phyloP scores from a whole-genome alignment of 2,888 invertebrate genomes.

The Pogonocherus hispidulus region DNA sequence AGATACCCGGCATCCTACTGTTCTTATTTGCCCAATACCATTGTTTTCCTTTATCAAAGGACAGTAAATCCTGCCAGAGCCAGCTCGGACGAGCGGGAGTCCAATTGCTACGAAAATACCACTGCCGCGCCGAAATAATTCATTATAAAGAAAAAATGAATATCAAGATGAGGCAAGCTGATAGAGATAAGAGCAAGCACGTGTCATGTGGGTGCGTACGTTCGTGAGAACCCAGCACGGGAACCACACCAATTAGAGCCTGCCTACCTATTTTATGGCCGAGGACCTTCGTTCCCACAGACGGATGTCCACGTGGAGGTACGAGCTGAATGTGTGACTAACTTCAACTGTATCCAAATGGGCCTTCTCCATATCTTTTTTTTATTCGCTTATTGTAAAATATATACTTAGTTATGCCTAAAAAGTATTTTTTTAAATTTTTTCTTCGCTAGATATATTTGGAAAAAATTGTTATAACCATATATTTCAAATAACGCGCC shows the following conservation, averaged over 20 bases:
- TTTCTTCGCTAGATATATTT: too few relatives aligned
- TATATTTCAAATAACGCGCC: too few relatives aligned
- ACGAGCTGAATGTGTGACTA: too few relatives aligned
- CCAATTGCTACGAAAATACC: neutral
- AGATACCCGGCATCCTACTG: neutral
- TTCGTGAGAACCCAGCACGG: constrained; percentile 59
- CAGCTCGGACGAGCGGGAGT: neutral
- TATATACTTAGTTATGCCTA: too few relatives aligned
- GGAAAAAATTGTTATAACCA: too few relatives aligned
- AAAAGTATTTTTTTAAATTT: too few relatives aligned
- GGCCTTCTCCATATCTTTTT: too few relatives aligned
- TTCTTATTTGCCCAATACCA: neutral
- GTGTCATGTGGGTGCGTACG: constrained; percentile 58
- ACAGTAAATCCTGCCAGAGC: neutral
- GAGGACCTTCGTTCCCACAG: constrained; percentile 36
- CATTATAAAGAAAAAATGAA: constrained; percentile 37
- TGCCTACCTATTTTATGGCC: constrained; percentile 45
- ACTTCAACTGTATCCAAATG: too few relatives aligned
- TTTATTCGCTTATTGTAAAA: too few relatives aligned
- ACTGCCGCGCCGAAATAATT: constrained; percentile 26
- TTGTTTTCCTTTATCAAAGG: neutral
- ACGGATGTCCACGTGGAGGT: constrained; percentile 28
- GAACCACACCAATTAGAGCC: constrained; percentile 58
- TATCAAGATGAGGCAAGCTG: constrained; percentile 40
- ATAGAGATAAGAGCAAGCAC: constrained; percentile 56